These are phyloP conservation scores for Cryptus viduatorius DNA, from an alignment of 2,888 invertebrate species.

Conservation along the genomic window DNA sequence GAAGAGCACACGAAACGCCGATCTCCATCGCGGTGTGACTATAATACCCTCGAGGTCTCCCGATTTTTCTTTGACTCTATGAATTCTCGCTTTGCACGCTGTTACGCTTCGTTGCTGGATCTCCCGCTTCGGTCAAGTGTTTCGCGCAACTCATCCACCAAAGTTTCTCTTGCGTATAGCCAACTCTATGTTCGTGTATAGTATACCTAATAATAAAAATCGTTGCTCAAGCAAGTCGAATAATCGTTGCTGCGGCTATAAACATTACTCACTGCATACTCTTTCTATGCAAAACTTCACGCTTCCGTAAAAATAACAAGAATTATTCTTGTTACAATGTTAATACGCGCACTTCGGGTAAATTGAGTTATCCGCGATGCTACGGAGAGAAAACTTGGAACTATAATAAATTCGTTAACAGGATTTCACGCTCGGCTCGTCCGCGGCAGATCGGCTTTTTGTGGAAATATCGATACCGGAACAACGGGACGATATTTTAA, in stretches of 20 bases:
- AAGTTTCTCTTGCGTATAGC: conserved; percentile 62
- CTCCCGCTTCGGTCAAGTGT: conserved; percentile 61
- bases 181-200: neutral
- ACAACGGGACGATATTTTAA: neutral
- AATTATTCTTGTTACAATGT: conserved; percentile 6
- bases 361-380: conserved; percentile 5
- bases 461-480: neutral
- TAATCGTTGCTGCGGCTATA: conserved; percentile 33
- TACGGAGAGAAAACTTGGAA: conserved; percentile 1
- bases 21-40: conserved; percentile 50
- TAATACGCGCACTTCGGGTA: neutral
- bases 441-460: neutral
- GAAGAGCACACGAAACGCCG: conserved; percentile 55
- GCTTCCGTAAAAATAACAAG: conserved; percentile 14
- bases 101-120: conserved; percentile 66
- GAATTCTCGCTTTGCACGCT: conserved; percentile 20
- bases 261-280: conserved; percentile 28
- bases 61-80: conserved; percentile 21
- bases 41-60: conserved; percentile 52
- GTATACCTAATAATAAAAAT: conserved; percentile 33
- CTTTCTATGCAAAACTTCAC: conserved; percentile 5
- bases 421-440: conserved; percentile 36
- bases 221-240: conserved; percentile 47
- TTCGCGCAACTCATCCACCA: conserved; percentile 49
- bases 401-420: conserved; percentile 37